A percentile compares a stretch with the other conserved stretches of the same genome.
phyloP scores from a whole-genome alignment of 2,888 invertebrate species.

The Byasa hedistus region DNA sequence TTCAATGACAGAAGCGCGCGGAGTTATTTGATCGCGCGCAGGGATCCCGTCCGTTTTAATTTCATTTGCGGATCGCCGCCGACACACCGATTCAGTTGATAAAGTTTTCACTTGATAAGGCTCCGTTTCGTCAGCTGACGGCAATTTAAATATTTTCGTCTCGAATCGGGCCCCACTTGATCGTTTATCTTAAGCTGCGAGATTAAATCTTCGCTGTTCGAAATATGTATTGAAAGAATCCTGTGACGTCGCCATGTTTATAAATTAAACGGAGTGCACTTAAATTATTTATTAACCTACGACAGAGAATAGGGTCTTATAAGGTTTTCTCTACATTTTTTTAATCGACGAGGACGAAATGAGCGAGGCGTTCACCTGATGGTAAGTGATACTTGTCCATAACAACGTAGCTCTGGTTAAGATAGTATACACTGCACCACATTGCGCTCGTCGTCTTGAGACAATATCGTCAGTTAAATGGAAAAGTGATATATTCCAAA shows the following conservation, averaged over 20 bases:
- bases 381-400: too few species aligned
- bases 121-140: slow-evolving; percentile 28
- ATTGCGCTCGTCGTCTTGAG: too few species aligned
- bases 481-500: too few species aligned
- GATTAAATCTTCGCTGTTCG: slow-evolving; percentile 28
- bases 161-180: slow-evolving; percentile 20
- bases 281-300: neutral
- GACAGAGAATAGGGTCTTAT: neutral
- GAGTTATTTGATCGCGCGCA: slow-evolving; percentile 30
- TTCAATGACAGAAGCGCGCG: slow-evolving; percentile 24
- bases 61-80: slow-evolving; percentile 26
- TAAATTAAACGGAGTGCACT: neutral
- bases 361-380: too few species aligned
- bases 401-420: too few species aligned
- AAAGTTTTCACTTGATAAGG: slow-evolving; percentile 31
- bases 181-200: slow-evolving; percentile 21
- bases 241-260: slow-evolving; percentile 13
- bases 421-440: too few species aligned
- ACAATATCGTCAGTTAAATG: too few species aligned
- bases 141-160: slow-evolving; percentile 31
- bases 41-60: slow-evolving; percentile 28
- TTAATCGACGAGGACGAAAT: neutral
- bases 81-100: slow-evolving; percentile 31
- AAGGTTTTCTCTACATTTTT: neutral
- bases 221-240: slow-evolving; percentile 27